Conservation (phyloP, 2,888 invertebrate genomes). For the Dorcus parallelipipedus region DNA sequence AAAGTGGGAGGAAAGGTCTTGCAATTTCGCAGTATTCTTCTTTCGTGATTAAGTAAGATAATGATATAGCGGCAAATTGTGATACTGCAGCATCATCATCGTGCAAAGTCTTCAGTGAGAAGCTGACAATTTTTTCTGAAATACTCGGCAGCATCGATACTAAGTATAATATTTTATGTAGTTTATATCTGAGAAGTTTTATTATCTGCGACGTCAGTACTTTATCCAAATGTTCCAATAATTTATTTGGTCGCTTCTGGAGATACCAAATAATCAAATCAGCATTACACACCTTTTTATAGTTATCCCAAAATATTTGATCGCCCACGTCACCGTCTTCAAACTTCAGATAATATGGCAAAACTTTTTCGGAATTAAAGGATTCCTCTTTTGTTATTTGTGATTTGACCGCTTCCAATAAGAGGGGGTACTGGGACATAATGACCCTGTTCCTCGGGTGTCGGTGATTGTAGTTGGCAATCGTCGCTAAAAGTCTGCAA, state of each 20-base stretch:
- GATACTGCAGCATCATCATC: not conserved
- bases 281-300: not conserved
- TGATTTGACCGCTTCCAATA: not conserved
- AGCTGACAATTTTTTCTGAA: too few species aligned
- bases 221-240: not conserved
- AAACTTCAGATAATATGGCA: not conserved
- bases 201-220: not conserved
- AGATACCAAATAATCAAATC: not conserved
- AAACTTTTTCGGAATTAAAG: not conserved
- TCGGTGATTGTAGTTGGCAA: not conserved
- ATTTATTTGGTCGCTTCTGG: not conserved
- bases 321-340: not conserved
- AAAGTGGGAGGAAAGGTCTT: not conserved
- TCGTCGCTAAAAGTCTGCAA: not conserved
- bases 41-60: not conserved
- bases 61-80: not conserved
- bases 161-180: too few species aligned
- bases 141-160: too few species aligned
- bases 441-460: not conserved
- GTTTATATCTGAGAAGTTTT: not conserved
- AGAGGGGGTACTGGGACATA: not conserved
- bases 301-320: constrained; percentile 1
- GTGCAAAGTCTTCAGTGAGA: not conserved
- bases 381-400: not conserved
- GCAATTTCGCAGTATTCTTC: not conserved